Conservation (phyloP, 2,888 invertebrate species). For the Machimus atricapillus region DNA sequence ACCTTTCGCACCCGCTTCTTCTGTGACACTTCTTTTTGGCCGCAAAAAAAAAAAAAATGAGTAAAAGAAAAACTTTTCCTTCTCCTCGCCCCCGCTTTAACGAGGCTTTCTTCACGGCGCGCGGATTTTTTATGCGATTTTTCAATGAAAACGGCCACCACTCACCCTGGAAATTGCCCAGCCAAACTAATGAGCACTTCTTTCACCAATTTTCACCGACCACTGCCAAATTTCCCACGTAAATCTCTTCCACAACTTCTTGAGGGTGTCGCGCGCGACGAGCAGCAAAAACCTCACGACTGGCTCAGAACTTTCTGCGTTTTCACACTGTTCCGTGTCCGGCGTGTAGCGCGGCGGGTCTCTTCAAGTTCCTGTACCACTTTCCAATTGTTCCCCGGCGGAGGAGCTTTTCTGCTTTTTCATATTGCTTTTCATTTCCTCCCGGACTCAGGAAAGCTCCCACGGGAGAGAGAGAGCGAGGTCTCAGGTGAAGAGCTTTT, state of each 20-base stretch:
- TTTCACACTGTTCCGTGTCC: neutral
- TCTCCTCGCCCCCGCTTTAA: neutral
- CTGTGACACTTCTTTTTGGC: neutral
- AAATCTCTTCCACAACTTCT: neutral
- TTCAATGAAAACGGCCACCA: constrained; percentile 18
- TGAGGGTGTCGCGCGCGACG: neutral
- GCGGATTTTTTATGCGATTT: neutral
- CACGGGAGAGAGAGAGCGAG: neutral
- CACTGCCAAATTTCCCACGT: neutral
- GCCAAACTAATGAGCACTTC: neutral
- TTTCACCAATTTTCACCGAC: constrained; percentile 1
- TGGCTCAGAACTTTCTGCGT: constrained; percentile 5
- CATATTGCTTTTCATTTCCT: neutral
- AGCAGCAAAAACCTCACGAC: neutral
- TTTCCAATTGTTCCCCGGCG: neutral
- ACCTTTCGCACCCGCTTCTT: neutral
- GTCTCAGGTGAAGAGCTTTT: neutral
- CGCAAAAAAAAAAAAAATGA: neutral
- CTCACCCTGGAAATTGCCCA: constrained; percentile 1
- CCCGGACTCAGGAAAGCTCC: neutral
- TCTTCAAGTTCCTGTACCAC: neutral
- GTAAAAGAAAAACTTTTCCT: neutral
- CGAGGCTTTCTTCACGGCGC: neutral
- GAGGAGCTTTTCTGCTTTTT: neutral
- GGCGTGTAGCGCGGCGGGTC: neutral